Percentiles rank a stretch among this genome's conserved stretches.
phyloP scores from a whole-genome alignment of 2,797 vertebrate genomes.

The Trachops cirrhosus region DNA sequence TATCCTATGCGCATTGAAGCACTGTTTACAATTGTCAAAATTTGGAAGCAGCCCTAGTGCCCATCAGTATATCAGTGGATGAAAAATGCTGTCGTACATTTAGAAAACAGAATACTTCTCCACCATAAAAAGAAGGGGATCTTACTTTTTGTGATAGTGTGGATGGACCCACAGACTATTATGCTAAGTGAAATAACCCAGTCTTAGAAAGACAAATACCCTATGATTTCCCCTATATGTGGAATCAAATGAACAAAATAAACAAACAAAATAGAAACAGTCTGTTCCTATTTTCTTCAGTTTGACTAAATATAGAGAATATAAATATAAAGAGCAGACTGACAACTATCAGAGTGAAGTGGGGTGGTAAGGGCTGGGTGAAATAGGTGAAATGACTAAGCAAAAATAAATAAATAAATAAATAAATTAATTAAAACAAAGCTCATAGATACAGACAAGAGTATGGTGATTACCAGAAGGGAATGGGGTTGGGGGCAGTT shows the following conservation, averaged over 20 bases:
- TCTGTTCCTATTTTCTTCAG: no score
- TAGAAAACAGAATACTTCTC: neutral
- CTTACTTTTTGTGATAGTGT: neutral
- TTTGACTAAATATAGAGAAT: no score
- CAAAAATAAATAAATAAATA: neutral
- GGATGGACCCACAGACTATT: neutral
- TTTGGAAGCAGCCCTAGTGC: neutral
- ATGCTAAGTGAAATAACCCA: neutral
- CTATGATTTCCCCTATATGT: neutral
- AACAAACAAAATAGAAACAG: neutral
- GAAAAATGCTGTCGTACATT: neutral
- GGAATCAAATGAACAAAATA: neutral
- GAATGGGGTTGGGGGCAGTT: neutral
- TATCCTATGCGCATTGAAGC: neutral
- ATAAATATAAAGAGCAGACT: neutral
- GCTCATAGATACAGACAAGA: neutral
- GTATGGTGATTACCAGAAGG: neutral
- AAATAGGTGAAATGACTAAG: neutral
- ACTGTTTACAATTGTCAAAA: neutral
- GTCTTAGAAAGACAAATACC: neutral
- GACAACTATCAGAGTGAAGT: neutral
- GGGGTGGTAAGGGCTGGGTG: neutral
- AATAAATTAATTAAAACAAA: neutral
- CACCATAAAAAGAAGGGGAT: neutral
- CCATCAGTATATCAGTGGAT: neutral